These are phyloP conservation scores for Idaea biselata DNA, from an alignment of 2,888 invertebrate species.

Conservation along the genomic window DNA sequence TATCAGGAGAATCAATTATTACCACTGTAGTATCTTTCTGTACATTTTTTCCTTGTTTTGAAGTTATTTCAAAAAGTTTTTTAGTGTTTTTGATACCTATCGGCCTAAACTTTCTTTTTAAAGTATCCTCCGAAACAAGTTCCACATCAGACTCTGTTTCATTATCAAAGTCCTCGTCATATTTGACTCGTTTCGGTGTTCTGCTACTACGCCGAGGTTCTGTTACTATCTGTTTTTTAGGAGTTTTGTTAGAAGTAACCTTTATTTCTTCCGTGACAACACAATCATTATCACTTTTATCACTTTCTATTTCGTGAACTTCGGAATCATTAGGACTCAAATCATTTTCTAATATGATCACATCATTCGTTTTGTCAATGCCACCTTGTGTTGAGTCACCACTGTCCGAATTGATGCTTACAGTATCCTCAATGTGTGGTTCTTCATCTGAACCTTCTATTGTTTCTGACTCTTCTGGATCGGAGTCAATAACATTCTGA, in stretches of 20 bases:
- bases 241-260: constrained; percentile 18
- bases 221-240: constrained; percentile 23
- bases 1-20: constrained; percentile 89
- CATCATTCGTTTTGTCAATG: constrained; percentile 43
- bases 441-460: constrained; percentile 43
- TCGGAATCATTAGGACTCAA: constrained; percentile 49
- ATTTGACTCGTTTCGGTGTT: constrained; percentile 77
- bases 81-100: constrained; percentile 88
- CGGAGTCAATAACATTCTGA: constrained; percentile 41
- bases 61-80: constrained; percentile 84
- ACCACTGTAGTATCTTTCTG: constrained; percentile 88
- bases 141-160: constrained; percentile 83
- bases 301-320: constrained; percentile 65
- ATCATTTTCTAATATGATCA: constrained; percentile 48
- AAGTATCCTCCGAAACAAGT: constrained; percentile 82
- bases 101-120: constrained; percentile 53
- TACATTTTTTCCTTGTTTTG: constrained; percentile 68
- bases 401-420: constrained; percentile 64
- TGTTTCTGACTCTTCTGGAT: constrained; percentile 47
- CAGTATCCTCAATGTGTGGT: constrained; percentile 53
- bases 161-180: constrained; percentile 75
- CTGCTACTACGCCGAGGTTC: constrained; percentile 59
- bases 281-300: constrained; percentile 74
- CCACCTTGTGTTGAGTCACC: constrained; percentile 52
- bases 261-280: constrained; percentile 50